Conservation (phyloP, 2,113 vertebrate genomes). For the Epinephelus cyanopodus region DNA sequence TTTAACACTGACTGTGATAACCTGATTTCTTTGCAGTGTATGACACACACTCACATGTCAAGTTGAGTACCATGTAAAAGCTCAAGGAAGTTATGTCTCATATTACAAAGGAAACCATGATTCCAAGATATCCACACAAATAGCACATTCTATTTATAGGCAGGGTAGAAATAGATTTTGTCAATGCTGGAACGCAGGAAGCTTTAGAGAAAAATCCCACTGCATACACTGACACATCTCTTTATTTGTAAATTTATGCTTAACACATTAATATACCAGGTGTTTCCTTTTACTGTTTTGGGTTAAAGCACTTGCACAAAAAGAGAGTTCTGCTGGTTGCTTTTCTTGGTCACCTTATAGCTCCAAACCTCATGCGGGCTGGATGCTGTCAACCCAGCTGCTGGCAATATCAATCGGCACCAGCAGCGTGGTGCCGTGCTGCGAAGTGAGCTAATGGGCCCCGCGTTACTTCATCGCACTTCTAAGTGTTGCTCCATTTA, state of each 20-base stretch:
- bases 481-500: conserved; percentile 85
- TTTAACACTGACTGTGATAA: neutral
- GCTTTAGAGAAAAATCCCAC: neutral
- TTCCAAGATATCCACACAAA: conserved; percentile 35
- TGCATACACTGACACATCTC: neutral
- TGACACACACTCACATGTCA: conserved; percentile 1
- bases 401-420: conserved; percentile 85
- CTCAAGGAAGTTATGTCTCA: conserved; percentile 52
- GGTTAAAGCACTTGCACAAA: neutral
- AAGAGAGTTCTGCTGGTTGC: conserved; percentile 12
- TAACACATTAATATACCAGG: conserved; percentile 19
- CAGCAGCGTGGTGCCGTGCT: conserved; percentile 69
- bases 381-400: conserved; percentile 81
- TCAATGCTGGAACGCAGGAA: conserved; percentile 19
- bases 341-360: conserved; percentile 57
- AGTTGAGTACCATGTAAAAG: neutral
- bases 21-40: neutral
- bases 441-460: conserved; percentile 83
- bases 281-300: conserved; percentile 28
- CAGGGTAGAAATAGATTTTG: conserved; percentile 23
- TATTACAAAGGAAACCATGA: conserved; percentile 46
- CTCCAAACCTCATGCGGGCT: conserved; percentile 56
- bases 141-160: conserved; percentile 48
- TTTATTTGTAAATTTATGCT: neutral
- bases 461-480: conserved; percentile 85